Conservation (phyloP, 2,888 invertebrate species). For the Mongoloraphidia duomilia region DNA sequence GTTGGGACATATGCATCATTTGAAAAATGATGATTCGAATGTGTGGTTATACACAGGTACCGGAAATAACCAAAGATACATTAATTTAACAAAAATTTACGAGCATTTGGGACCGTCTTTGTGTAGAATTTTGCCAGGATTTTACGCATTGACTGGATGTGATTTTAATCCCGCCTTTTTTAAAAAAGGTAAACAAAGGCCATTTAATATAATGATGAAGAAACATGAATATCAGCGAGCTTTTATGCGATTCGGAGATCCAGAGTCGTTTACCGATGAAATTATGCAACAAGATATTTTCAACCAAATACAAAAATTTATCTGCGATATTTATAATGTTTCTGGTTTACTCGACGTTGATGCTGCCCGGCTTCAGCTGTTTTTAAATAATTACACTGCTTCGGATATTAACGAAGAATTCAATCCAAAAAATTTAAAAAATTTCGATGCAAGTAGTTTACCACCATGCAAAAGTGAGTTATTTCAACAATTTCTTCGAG, state of each 20-base stretch:
- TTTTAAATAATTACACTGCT: constrained; percentile 13
- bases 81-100: constrained; percentile 11
- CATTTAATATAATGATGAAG: background rate
- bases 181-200: constrained; percentile 5
- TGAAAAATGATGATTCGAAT: constrained; percentile 12
- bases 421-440: constrained; percentile 8
- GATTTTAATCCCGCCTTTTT: constrained; percentile 14
- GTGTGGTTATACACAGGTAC: constrained; percentile 15
- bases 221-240: background rate
- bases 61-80: constrained; percentile 15
- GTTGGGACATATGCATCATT: constrained; percentile 15
- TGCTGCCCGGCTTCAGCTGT: constrained; percentile 16
- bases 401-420: constrained; percentile 11
- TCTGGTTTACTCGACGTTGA: constrained; percentile 18
- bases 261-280: background rate
- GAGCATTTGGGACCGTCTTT: constrained; percentile 10
- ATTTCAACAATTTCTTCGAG: constrained; percentile 7
- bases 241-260: background rate
- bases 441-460: constrained; percentile 13
- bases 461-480: constrained; percentile 13
- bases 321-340: constrained; percentile 14
- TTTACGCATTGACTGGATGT: constrained; percentile 13
- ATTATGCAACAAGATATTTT: background rate
- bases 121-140: constrained; percentile 11
- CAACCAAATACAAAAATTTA: constrained; percentile 10